Evolutionary conservation across 2,888 invertebrate species (phyloP), one percentile per base, ranked within the genome.

Genomic region (Diplazon laetatorius): DNA sequence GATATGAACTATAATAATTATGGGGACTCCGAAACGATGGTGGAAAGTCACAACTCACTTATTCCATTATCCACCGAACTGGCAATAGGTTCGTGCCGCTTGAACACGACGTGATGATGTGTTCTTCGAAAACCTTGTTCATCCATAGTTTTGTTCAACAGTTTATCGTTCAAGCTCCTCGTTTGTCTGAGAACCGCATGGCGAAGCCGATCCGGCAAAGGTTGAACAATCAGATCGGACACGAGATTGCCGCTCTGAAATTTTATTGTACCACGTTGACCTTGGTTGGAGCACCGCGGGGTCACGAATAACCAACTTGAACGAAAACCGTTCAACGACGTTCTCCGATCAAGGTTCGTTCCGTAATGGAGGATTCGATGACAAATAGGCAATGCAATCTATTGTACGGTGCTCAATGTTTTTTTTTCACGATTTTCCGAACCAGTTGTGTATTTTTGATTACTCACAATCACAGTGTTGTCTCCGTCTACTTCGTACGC

Each of bases 101-200:
- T 77, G 62, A 85, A 87, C 22, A 88, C 73, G 10, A 88, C 74
- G n/a, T 88, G 88, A 76, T 83, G 85, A 82, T 81, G 80, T 4
- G 84, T 84, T 18, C 75, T 66, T 14, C 14, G 71, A 35, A 78
- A 80, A 12, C 78, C 59, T 5, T 70, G n/a, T 37, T 76, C 52
- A 4, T 20, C 52, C 46, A 71, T 70, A 16, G 70, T 14, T 46
- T 73, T 66, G 30, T 46, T 30, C 3, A 44, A 35, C 30, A 35
- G 46, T 30, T 14, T 16, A 48, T 63, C 35, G 2, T 1, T 2
- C 9, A 37, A 63, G 57, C 44, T 71, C 62, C 62, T 81, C 46
- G 4, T 78, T 18, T 22, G 50, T 44, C 22, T 80, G 5, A 22
- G 80, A 37, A 81, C 18, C n/a, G 59, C 69, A 10, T 81, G 39